phyloP scores from a whole-genome alignment of 2,113 vertebrate species.

The Vulpes vulpes region DNA sequence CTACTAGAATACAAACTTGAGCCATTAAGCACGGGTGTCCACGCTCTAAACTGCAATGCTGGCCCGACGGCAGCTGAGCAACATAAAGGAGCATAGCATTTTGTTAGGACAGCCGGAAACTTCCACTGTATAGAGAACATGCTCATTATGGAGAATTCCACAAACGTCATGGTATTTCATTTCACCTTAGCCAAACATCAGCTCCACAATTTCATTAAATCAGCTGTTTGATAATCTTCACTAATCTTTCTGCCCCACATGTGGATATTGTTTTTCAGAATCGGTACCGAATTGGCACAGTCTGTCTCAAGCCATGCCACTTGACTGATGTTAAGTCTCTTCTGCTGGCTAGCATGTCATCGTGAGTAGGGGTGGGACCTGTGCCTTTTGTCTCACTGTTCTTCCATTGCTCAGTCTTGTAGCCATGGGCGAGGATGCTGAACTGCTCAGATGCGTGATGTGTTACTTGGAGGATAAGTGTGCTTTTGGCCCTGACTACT shows the following conservation, averaged over 20 bases:
- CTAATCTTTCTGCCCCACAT: neutral
- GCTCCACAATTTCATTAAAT: neutral
- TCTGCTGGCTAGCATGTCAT: neutral
- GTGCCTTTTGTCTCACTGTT: neutral
- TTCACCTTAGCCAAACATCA: neutral
- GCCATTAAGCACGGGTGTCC: neutral
- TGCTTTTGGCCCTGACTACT: constrained; percentile 2
- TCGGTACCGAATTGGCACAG: neutral
- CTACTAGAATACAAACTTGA: neutral
- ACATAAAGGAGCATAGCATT: neutral
- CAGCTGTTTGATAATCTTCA: neutral
- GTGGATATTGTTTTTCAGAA: neutral
- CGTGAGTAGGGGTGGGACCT: neutral
- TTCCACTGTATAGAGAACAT: neutral
- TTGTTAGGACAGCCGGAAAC: neutral
- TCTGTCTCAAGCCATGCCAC: neutral
- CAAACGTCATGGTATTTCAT: fast-evolving
- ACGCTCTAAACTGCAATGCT: neutral
- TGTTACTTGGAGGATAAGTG: neutral
- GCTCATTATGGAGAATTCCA: neutral
- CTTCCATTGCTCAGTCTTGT: neutral
- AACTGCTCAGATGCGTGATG: neutral
- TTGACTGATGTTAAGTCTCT: neutral
- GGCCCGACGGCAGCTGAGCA: neutral
- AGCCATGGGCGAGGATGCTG: neutral